Conservation (phyloP, 1,140 invertebrate genomes). For the Probaryconus sp. region DNA sequence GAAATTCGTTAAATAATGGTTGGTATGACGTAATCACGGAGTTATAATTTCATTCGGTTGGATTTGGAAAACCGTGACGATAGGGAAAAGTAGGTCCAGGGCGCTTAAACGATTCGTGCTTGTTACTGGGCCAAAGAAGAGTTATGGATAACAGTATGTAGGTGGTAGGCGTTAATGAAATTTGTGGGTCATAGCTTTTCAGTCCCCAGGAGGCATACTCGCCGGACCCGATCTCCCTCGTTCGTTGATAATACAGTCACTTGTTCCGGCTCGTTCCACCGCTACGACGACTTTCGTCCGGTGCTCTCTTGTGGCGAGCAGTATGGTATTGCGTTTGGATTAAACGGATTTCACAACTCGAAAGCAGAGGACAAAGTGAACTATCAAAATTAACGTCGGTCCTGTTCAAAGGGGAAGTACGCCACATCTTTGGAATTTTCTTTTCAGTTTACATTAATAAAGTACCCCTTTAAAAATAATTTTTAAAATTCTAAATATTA, state of each 20-base stretch:
- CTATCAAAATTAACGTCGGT: conserved; percentile 40
- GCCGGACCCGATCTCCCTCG: conserved; percentile 36
- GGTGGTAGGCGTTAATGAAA: conserved; percentile 67
- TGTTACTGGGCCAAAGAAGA: conserved; percentile 57
- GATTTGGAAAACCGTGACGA: conserved; percentile 30
- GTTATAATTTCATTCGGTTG: conserved; percentile 28
- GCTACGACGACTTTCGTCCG: conserved; percentile 41
- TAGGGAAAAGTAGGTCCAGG: conserved; percentile 15
- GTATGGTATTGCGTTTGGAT: conserved; percentile 25
- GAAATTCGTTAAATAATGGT: neutral
- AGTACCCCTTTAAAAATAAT: no score
- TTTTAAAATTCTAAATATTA: no score
- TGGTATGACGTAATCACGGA: neutral
- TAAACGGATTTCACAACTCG: conserved; percentile 44
- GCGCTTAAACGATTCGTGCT: conserved; percentile 31
- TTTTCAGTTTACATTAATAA: no score
- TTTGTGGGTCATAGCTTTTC: conserved; percentile 68
- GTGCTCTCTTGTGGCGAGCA: conserved; percentile 13
- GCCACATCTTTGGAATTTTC: conserved; percentile 1
- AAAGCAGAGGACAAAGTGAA: conserved; percentile 35
- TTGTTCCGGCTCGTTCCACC: conserved; percentile 59
- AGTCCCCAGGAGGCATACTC: conserved; percentile 48
- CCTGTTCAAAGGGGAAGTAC: conserved; percentile 6
- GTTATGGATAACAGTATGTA: conserved; percentile 63
- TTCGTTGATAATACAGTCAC: conserved; percentile 51